Evolutionary conservation across 2,888 invertebrate genomes (phyloP), one percentile per base, ranked within the genome.

Genomic region (Macrosoma leucophasiata): DNA sequence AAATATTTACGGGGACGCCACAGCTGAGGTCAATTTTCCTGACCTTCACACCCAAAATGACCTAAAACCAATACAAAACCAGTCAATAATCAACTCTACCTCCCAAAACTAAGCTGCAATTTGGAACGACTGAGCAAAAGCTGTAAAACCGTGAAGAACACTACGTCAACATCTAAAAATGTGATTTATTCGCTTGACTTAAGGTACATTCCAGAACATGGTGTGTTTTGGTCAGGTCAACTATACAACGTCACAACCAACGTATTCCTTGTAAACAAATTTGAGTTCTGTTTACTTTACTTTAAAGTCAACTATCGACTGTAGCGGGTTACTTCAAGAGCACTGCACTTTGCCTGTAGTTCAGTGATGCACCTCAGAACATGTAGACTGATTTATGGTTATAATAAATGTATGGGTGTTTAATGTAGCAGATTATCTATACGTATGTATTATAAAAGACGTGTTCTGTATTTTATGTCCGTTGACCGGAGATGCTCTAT

Each of bases 381-480:
- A 55, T 50, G 55, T 51, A 74, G 77, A 71, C 71, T 77, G 78
- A 82, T 82, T 81, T 82, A 82, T 78, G 65, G 65, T 62, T 72
- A 72, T 76, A 76, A 77, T 82, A 81, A 79, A 79, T 79, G 74
- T 75, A 79, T 76, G 72, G 70, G 56, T 73, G 74, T 74, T 78
- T 79, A 76, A 82, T 74, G 72, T 74, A 63, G 59, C 52, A 74
- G 72, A 78, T 79, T 76, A 79, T 75, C 69, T 73, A 64, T 65
- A 62, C 17, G 32, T 24, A 32, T 29, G 43, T 41, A 34, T 29
- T 34, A 34, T 34, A 29, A 34, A 34, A 34, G 34, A 34, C 34
- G 28, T 29, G 34, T 9, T 34, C 34, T 34, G n/a, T n/a, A 29
- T 34, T 29, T 34, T 34, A 34, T 34, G 29, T 29, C 24, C 29